Evolutionary conservation across 2,113 vertebrate genomes (phyloP), one percentile per base, ranked within the genome.

Genomic region (Malurus melanocephalus): DNA sequence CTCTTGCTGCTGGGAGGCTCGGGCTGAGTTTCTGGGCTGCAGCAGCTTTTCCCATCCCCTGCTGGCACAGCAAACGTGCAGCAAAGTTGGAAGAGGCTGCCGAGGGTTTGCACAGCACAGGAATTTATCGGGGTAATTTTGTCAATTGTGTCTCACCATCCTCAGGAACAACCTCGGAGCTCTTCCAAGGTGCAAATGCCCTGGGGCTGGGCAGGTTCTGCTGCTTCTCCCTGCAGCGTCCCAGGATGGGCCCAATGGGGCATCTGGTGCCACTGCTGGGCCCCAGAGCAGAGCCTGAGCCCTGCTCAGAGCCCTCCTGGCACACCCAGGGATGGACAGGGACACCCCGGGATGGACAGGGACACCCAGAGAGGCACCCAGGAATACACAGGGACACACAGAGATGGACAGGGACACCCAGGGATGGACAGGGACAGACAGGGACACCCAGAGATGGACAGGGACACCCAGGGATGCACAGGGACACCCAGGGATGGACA

Each of bases 131-230:
- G 88, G 64, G 46, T 27, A 17, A 46, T 68, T 51, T 15, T 71
- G 24, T 33, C 17, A 4, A n/a, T 88, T n/a, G 4, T 3, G 22
- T 38, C 19, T 14, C 45, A 19, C 16, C 13, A 3, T 10, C 57
- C 56, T 23, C 60, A 9, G 40, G n/a, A 68, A 32, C 12, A 30
- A 65, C 75, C 56, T 28, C 9, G 2, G 32, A 65, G 79, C 38
- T 80, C 51, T 20, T 12, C 13, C 0, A 1, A 27, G 0, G 20
- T 43, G 57, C 20, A 19, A 62, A 7, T 0, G 4, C 20, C 57
- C 53, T 3, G 43, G 13, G 56, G 19, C 57, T 11, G 53, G 2
- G 72, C 23, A 35, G 65, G 55, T 17, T 30, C n/a, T 1, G 57
- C 51, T 12, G 82, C 46, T 66, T 4, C 74, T 24, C 80, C 6